Base-by-base conservation (phyloP, 2,888 invertebrate genomes). In the Biston betularia region DNA sequence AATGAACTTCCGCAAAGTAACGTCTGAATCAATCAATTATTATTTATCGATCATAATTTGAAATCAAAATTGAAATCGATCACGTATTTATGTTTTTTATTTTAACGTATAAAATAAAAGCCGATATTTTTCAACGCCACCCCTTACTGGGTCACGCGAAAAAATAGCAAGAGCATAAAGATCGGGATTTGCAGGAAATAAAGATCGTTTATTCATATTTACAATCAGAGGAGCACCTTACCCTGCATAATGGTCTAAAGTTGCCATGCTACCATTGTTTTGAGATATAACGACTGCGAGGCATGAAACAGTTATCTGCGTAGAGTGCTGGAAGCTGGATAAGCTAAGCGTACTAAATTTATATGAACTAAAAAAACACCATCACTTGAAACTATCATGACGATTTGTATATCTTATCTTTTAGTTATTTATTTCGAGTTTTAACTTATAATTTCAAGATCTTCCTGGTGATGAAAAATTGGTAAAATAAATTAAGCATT, bases 171-270 rank as follows among this genome's bases (percentile, higher is more conserved):
- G 42, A 58, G 38, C 33, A 60, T 65, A 69, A 63, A 63, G 68
- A 72, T 66, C 52, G 52, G 54, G 69, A 69, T 70, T 71, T 64
- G 50, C 67, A 15, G 15, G 14, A 49, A 34, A 71, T 75, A 73
- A 75, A 66, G 53, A 71, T 75, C 57, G 49, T 66, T 71, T 73
- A 75, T 75, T 75, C 75, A 75, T 68, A 68, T 69, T 65, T 61
- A 73, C 75, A 75, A 75, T 75, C 75, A 71, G 60, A 66, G 64
- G 67, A 56, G 63, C 70, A 73, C 71, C 68, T 74, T 58, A 62
- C 56, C 63, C 57, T 68, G 71, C 67, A 71, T 72, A 74, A 70
- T 66, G 69, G 53, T 57, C 67, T 70, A 54, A 70, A 72, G 70
- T 71, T 69, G 60, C 65, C 65, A 48, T 59, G 69, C 65, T 54